Evolutionary conservation across 1,140 invertebrate genomes (phyloP), one percentile per base, ranked within the genome.

Genomic region (Penaeus chinensis): DNA sequence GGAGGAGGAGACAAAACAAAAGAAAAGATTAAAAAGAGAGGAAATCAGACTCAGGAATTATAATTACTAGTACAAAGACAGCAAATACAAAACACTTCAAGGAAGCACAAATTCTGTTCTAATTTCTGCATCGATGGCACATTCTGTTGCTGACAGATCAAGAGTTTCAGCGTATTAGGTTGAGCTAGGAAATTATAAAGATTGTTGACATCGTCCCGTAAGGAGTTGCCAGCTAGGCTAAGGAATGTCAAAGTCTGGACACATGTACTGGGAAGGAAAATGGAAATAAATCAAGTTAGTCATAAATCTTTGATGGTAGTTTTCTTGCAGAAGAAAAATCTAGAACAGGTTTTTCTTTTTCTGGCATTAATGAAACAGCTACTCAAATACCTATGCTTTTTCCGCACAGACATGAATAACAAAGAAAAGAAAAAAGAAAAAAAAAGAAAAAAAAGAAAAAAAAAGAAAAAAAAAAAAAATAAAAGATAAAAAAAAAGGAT

Each of bases 191-290:
- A 98, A 92, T 96, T 97, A 92, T 97, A 97, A 89, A 99, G 93
- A 94, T 97, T 96, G 97, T 96, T 97, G 91, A 98, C 95, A 91
- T 99, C 98, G 92, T 99, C 98, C 92, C 98, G 98, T 63, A 97
- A 93, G 91, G 94, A 91, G 92, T 98, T 97, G 88, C 96, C 96
- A 87, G 95, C 95, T 32, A 98, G 93, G 92, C 96, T 96, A 10
- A 98, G 94, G 91, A 96, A 95, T 82, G 95, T 95, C 71, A 98
- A 93, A 84, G 96, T 96, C 89, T 94, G 94, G n/a, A 65, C 95
- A 94, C 93, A 98, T 96, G 91, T 94, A 95, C 90, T 95, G 94
- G 61, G n/a, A n/a, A 89, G 65, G 37, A 19, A 19, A 62, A 61
- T 8, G n/a, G 93, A 96, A 97, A 90, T 96, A 94, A 91, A 95